Conservation (phyloP, 2,113 vertebrate genomes). For the Sebastes schlegelii region DNA sequence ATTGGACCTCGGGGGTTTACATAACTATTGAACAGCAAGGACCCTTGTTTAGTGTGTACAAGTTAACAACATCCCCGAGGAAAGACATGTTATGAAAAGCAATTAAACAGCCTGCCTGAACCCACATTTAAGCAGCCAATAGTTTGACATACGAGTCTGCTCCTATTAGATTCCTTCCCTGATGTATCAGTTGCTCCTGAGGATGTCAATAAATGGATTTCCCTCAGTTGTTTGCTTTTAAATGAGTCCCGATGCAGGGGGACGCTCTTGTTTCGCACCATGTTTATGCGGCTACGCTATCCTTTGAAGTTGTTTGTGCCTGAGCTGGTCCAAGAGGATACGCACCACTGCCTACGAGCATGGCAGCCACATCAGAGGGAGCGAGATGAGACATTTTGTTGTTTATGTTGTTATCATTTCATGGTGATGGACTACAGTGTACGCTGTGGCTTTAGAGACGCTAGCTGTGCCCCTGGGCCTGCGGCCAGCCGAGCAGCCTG, state of each 20-base stretch:
- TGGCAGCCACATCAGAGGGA: slow-evolving; percentile 52
- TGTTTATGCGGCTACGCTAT: slow-evolving; percentile 18
- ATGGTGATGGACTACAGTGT: slow-evolving; percentile 30
- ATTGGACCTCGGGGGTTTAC: slow-evolving; percentile 57
- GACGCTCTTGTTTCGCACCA: slow-evolving; percentile 8
- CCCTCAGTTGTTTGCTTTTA: slow-evolving; percentile 54
- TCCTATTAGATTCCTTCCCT: slow-evolving; percentile 58
- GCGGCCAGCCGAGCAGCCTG: slow-evolving; percentile 47
- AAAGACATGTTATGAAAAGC: slow-evolving; percentile 64
- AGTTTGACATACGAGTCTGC: slow-evolving; percentile 64
- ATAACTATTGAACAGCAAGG: slow-evolving; percentile 51
- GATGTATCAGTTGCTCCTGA: slow-evolving; percentile 57
- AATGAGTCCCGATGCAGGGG: slow-evolving; percentile 44
- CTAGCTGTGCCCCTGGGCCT: slow-evolving; percentile 22
- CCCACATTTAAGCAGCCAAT: slow-evolving; percentile 63
- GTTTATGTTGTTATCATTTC: slow-evolving; percentile 45
- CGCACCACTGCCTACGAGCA: slow-evolving; percentile 31
- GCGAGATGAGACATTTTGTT: slow-evolving; percentile 37
- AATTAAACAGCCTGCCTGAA: slow-evolving; percentile 68
- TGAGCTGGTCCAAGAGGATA: slow-evolving; percentile 40
- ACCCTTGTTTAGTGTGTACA: slow-evolving; percentile 59
- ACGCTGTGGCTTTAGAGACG: slow-evolving; percentile 34
- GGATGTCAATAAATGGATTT: slow-evolving; percentile 63
- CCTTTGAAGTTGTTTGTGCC: slow-evolving; percentile 60
- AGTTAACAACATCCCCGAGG: slow-evolving; percentile 70